Base-by-base conservation (phyloP, 2,113 vertebrate species). In the Elaphurus davidianus region DNA sequence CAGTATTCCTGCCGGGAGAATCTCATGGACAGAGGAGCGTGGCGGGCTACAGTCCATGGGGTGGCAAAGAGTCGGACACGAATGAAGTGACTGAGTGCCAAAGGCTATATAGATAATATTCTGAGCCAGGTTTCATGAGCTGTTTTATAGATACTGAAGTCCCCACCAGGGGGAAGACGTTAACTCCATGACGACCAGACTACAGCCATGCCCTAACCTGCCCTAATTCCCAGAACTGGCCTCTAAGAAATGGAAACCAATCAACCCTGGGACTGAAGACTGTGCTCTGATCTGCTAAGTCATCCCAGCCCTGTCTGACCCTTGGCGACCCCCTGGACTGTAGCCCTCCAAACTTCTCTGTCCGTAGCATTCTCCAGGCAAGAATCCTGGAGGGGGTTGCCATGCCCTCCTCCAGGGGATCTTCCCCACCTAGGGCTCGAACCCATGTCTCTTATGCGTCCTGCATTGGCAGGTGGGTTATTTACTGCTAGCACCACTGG, bases 381-480 rank as follows among this genome's bases (percentile, higher is more conserved):
- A 6, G 67, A 21, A 40, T 23, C n/a, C n/a, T 40, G 67, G n/a
- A 12, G 19, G 3, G 19, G 67, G 19, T 3, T 23, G n/a, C 67
- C 67, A 40, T 6, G 2, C 67, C 67, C 67, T 71, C 17, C 67
- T 71, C n/a, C 67, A 67, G n/a, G 19, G 19, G n/a, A 23, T 71
- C n/a, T 36, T 71, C 67, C 67, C 67, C 19, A 1, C 36, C 67
- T 12, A 23, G 9, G 64, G n/a, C 21, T 10, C 0, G 0, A 21
- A 71, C 64, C 64, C n/a, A 21, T 2, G 2, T 11, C 64, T 36
- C 4, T 36, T 1, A 21, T 2, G 64, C 1, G 0, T 36, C 64
- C 19, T 36, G 64, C n/a, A 0, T 23, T 2, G n/a, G 64, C 64
- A 71, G n/a, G 2, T 71, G n/a, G n/a, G 19, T 21, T 71, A 19